Evolutionary conservation across 2,888 invertebrate species (phyloP).

Genomic region (Cryptus armator): DNA sequence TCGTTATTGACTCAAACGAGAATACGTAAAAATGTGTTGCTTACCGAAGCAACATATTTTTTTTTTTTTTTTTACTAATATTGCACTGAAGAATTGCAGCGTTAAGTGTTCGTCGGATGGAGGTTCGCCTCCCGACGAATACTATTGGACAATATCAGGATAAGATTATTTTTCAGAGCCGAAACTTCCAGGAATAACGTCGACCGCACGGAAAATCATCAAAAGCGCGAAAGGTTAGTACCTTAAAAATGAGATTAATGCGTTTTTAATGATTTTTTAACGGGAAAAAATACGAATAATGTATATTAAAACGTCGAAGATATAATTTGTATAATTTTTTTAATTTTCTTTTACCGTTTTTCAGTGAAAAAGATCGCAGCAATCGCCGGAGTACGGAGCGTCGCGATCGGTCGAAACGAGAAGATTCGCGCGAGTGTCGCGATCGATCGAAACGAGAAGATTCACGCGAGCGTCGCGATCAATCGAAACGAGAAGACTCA

Average conservation of each 20-base stretch:
- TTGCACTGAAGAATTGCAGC: slow-evolving; percentile 51
- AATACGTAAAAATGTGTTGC: neutral
- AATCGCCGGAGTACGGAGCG: neutral
- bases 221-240: slow-evolving; percentile 45
- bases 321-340: neutral
- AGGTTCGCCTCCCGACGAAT: slow-evolving; percentile 42
- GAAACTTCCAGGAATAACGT: slow-evolving; percentile 41
- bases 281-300: too few relatives aligned
- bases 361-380: slow-evolving; percentile 26
- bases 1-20: slow-evolving; percentile 14
- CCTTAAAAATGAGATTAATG: neutral
- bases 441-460: slow-evolving; percentile 21
- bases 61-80: neutral
- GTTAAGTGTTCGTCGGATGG: slow-evolving; percentile 44
- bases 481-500: slow-evolving; percentile 14
- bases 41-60: neutral
- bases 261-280: too few relatives aligned
- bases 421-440: slow-evolving; percentile 12
- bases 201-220: slow-evolving; percentile 23
- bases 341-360: neutral
- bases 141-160: slow-evolving; percentile 51
- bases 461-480: slow-evolving; percentile 16
- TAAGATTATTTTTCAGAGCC: slow-evolving; percentile 44
- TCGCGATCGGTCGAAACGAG: slow-evolving; percentile 31
- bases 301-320: neutral